Evolutionary conservation across 1,140 invertebrate species (phyloP), one percentile per base, ranked within the genome.

Genomic region (Acromyrmex heyeri): DNA sequence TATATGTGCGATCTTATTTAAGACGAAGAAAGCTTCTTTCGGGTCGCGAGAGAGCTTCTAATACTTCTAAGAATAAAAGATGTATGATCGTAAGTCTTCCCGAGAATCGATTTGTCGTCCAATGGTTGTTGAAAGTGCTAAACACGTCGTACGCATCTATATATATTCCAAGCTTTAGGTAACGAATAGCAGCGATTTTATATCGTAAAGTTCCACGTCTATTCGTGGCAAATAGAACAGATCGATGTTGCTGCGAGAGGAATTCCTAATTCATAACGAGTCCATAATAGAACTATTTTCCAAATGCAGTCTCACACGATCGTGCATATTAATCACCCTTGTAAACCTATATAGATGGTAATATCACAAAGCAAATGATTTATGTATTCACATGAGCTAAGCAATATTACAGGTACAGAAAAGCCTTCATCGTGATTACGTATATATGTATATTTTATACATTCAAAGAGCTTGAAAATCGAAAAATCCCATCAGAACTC

Each of bases 71-170:
- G 34, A 81, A 81, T 72, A 59, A 57, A 72, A 72, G 44, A 70
- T 69, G 48, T 38, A 81, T 24, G 30, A 57, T 59, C 65, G 65
- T 57, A 72, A 57, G 78, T 72, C 65, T 72, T 81, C 50, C 65
- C 30, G 57, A 21, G 6, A 8, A 81, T 81, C 78, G 78, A 81
- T 81, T 57, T n/a, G 61, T 30, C 18, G 48, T 38, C 30, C 65
- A 44, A 81, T 27, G 34, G 65, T 57, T 70, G 61, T 79, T 79
- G 76, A 53, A 67, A 55, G 75, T 77, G 65, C 78, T 81, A 81
- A 81, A 81, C 65, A 81, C 50, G 78, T 81, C 77, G 77, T 57
- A 69, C 4, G 27, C 48, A 81, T 81, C 30, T 57, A 69, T 79
- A 69, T 55, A 16, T 30, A 38, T 69, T 16, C 34, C 1, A n/a